phyloP scores from a whole-genome alignment of 2,113 vertebrate genomes.

The Geothlypis trichas region DNA sequence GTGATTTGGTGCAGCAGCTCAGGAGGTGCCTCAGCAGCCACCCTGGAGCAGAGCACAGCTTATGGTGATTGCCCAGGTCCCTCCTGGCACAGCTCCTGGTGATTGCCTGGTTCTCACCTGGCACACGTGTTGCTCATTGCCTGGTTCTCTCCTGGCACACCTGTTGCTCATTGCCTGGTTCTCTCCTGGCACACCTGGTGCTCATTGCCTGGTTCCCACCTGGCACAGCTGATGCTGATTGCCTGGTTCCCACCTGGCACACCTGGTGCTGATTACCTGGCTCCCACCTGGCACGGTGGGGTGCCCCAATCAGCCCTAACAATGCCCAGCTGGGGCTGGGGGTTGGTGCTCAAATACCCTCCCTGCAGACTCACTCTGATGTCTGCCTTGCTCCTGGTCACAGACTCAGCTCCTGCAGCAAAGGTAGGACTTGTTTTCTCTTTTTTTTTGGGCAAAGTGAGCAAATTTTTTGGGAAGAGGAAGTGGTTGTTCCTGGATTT shows the following conservation, averaged over 20 bases:
- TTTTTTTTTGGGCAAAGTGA: background rate
- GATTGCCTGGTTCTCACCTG: background rate
- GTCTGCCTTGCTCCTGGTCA: accelerated
- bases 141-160: no score
- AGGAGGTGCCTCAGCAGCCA: no score
- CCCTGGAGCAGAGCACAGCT: background rate
- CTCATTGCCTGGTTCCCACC: no score
- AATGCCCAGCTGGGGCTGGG: background rate
- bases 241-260: no score
- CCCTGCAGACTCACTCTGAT: accelerated
- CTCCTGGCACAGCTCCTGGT: accelerated
- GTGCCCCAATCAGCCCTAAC: background rate
- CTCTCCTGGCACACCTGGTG: no score
- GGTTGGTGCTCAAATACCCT: accelerated
- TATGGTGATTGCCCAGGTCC: background rate
- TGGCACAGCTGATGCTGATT: no score
- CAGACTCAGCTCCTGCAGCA: accelerated
- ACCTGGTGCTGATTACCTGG: background rate
- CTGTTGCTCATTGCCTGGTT: accelerated
- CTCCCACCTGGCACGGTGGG: accelerated
- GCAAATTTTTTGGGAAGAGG: accelerated
- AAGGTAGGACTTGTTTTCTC: background rate
- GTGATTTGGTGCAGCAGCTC: background rate
- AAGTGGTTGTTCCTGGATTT: background rate
- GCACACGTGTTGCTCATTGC: no score